Percentiles rank a stretch among this genome's conserved stretches.
Conservation (phyloP, 2,888 invertebrate species). For the Lasioglossum figueresi region DNA sequence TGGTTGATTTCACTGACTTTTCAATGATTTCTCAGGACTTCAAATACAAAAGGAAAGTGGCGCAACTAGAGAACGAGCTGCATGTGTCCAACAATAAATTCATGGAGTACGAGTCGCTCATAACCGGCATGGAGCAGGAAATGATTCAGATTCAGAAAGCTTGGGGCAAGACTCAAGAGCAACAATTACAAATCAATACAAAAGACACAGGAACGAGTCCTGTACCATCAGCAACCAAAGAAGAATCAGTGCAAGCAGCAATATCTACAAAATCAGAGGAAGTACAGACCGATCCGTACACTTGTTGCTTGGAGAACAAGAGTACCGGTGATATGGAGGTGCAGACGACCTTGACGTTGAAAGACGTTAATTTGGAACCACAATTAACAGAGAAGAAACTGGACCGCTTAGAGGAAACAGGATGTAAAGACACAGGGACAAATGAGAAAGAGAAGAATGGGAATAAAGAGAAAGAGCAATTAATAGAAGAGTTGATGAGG, state of each 20-base stretch:
- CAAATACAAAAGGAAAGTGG: slow-evolving; percentile 75
- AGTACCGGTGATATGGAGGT: slow-evolving; percentile 21
- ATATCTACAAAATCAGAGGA: slow-evolving; percentile 58
- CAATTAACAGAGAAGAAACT: background rate
- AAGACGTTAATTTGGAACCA: background rate
- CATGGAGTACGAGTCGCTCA: slow-evolving; percentile 71
- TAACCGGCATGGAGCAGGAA: slow-evolving; percentile 75
- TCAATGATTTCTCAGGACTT: slow-evolving; percentile 70
- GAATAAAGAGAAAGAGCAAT: background rate
- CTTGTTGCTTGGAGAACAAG: slow-evolving; percentile 60
- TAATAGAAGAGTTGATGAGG: background rate
- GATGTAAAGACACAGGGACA: background rate
- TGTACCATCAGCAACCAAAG: slow-evolving; percentile 43
- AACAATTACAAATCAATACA: slow-evolving; percentile 12
- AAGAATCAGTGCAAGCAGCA: slow-evolving; percentile 62
- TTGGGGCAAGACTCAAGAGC: slow-evolving; percentile 68
- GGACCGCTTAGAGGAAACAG: background rate
- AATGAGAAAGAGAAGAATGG: background rate
- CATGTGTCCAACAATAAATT: slow-evolving; percentile 68
- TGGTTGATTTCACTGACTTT: too few relatives aligned
- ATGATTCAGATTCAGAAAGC: slow-evolving; percentile 74
- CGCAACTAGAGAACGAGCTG: slow-evolving; percentile 76
- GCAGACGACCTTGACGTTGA: slow-evolving; percentile 7
- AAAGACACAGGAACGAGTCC: slow-evolving; percentile 47
- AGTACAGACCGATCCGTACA: slow-evolving; percentile 71